phyloP scores from a whole-genome alignment of 2,113 vertebrate genomes.

The Gila orcuttii region DNA sequence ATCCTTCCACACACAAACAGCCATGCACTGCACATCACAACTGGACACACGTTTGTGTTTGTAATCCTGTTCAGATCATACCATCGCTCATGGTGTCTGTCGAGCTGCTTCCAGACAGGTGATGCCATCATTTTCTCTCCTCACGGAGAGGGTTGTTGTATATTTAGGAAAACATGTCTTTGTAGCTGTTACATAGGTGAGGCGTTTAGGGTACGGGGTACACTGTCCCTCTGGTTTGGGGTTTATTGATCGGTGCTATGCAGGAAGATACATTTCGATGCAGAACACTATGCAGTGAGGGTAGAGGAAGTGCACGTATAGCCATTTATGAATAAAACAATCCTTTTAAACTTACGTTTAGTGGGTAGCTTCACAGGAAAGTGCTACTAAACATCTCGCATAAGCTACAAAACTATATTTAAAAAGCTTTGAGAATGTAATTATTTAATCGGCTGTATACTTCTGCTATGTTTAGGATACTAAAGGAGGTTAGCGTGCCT shows the following conservation, averaged over 20 bases:
- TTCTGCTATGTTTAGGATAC: neutral
- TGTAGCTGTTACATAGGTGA: slow-evolving; percentile 37
- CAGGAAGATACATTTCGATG: slow-evolving; percentile 41
- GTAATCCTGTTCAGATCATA: neutral
- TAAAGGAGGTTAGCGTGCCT: neutral
- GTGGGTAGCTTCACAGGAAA: neutral
- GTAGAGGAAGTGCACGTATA: neutral
- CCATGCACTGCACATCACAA: neutral
- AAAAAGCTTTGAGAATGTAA: slow-evolving; percentile 9
- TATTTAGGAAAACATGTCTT: slow-evolving; percentile 25
- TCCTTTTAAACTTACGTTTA: neutral
- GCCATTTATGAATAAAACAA: neutral
- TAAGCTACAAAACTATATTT: slow-evolving; percentile 13
- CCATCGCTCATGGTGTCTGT: slow-evolving; percentile 28
- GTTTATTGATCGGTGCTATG: slow-evolving; percentile 57
- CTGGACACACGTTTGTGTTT: slow-evolving; percentile 34
- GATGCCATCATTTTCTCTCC: neutral
- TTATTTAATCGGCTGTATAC: neutral
- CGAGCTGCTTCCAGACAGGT: neutral
- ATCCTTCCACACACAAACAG: neutral
- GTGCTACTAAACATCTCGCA: neutral
- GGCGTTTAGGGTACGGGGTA: neutral
- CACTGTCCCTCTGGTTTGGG: slow-evolving; percentile 22
- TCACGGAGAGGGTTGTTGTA: neutral
- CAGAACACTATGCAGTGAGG: slow-evolving; percentile 11